Percentiles rank a stretch among this genome's conserved stretches.
These are phyloP conservation scores for Orthosia cruda DNA, from an alignment of 2,888 invertebrate genomes.

Conservation along the genomic window DNA sequence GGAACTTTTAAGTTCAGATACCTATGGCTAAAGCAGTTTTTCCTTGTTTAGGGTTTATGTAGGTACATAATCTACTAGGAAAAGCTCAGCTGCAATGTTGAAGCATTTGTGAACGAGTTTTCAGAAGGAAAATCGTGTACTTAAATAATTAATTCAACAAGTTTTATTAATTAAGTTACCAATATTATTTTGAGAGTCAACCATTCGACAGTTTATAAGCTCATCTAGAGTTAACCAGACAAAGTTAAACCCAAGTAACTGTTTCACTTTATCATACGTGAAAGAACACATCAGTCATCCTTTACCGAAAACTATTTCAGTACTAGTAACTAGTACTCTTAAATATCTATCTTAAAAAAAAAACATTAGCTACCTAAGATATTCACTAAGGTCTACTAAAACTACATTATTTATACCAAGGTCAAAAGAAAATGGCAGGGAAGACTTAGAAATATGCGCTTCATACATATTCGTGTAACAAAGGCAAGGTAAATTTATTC, in stretches of 20 bases:
- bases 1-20: conserved; percentile 18
- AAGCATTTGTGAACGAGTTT: not conserved
- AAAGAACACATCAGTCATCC: not conserved
- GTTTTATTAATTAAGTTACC: conserved; percentile 1
- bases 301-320: not conserved
- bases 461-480: conserved; percentile 46
- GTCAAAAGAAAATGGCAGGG: conserved; percentile 16
- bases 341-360: not conserved
- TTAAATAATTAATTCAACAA: not conserved
- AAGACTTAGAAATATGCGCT: conserved; percentile 44
- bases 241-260: too few relatives aligned
- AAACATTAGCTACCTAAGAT: not conserved
- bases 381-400: conserved; percentile 8
- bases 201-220: not conserved
- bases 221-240: not conserved
- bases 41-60: too few relatives aligned
- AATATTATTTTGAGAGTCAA: not conserved
- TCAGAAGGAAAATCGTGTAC: conserved; percentile 9
- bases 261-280: not conserved
- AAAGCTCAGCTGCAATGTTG: not conserved
- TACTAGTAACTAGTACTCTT: not conserved
- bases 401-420: conserved; percentile 34
- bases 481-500: conserved; percentile 58
- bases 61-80: not conserved
- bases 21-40: not conserved